phyloP scores from a whole-genome alignment of 2,888 invertebrate species.

The Agriotes lineatus region DNA sequence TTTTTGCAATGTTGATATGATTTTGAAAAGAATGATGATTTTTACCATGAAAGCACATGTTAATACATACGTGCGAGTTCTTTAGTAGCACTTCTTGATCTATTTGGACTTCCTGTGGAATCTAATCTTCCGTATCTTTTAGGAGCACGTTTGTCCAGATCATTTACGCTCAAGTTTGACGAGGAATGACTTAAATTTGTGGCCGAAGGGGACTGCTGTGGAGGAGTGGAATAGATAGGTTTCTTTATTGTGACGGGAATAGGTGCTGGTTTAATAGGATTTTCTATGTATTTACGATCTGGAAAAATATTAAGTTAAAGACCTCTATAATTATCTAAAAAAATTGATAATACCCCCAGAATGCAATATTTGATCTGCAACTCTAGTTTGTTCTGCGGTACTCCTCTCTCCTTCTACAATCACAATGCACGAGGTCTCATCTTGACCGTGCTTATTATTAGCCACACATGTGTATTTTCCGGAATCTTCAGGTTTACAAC shows the following conservation, averaged over 20 bases:
- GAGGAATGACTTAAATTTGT: slow-evolving; percentile 65
- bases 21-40: too few species aligned
- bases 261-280: slow-evolving; percentile 84
- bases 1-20: too few species aligned
- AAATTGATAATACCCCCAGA: slow-evolving; percentile 73
- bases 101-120: slow-evolving; percentile 82
- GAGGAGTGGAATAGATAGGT: slow-evolving; percentile 67
- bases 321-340: not conserved
- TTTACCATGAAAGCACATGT: not conserved
- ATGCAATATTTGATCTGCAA: slow-evolving; percentile 90
- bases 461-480: slow-evolving; percentile 97
- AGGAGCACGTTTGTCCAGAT: slow-evolving; percentile 67
- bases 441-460: slow-evolving; percentile 92
- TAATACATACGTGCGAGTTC: slow-evolving; percentile 82
- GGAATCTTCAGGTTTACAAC: slow-evolving; percentile 94
- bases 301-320: slow-evolving; percentile 43
- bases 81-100: slow-evolving; percentile 91
- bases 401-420: slow-evolving; percentile 90
- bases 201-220: slow-evolving; percentile 59
- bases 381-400: slow-evolving; percentile 84
- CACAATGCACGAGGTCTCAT: slow-evolving; percentile 95
- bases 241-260: slow-evolving; percentile 77
- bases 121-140: slow-evolving; percentile 81
- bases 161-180: slow-evolving; percentile 64
- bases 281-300: slow-evolving; percentile 90